phyloP scores from a whole-genome alignment of 2,797 vertebrate species.

The Poecilia picta region DNA sequence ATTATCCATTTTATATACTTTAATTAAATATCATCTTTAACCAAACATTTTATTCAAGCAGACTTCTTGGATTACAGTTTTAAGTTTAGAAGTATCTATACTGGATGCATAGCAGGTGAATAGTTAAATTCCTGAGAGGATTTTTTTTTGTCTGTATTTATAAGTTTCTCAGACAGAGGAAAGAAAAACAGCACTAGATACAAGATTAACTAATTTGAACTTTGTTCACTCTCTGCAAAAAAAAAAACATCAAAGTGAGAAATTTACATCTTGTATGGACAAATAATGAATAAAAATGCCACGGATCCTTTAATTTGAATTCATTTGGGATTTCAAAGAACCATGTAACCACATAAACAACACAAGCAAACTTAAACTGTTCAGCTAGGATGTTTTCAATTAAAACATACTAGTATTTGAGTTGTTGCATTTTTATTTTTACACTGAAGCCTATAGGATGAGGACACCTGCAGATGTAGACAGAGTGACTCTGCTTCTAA shows the following conservation, averaged over 20 bases:
- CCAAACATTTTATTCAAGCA: neutral
- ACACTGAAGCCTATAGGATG: neutral
- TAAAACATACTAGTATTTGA: neutral
- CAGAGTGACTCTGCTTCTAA: neutral
- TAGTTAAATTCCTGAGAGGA: neutral
- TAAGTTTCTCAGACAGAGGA: neutral
- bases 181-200: neutral
- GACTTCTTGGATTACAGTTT: neutral
- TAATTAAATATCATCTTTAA: neutral
- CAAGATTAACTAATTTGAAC: neutral
- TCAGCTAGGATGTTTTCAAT: neutral
- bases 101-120: neutral
- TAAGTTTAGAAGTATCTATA: neutral
- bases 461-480: neutral
- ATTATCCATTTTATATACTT: neutral
- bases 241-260: neutral
- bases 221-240: neutral
- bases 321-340: neutral
- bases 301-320: neutral
- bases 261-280: neutral
- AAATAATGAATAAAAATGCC: neutral
- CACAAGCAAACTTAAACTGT: neutral
- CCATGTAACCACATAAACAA: neutral
- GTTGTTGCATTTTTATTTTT: neutral
- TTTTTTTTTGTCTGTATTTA: neutral